Evolutionary conservation across 2,113 vertebrate genomes (phyloP).

Genomic region (Pantherophis guttatus): DNA sequence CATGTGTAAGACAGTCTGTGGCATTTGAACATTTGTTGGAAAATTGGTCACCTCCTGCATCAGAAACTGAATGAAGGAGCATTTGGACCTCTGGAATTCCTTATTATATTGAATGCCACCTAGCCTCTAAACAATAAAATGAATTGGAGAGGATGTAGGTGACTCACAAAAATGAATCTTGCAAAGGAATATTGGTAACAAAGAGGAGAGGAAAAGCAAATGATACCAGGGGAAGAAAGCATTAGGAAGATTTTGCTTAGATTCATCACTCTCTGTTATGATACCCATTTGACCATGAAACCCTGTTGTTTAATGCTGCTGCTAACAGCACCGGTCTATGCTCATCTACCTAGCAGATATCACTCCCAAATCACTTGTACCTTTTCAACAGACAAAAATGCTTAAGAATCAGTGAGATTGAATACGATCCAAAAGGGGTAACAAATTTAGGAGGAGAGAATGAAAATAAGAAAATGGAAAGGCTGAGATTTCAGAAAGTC

Average conservation of each 20-base stretch:
- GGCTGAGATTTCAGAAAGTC: not conserved
- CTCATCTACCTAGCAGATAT: fast-evolving
- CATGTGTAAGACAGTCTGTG: not conserved
- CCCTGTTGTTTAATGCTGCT: not conserved
- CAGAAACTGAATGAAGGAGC: not conserved
- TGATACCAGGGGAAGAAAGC: not conserved
- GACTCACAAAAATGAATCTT: fast-evolving
- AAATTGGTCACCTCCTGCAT: not conserved
- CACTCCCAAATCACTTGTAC: not conserved
- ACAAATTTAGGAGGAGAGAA: not conserved
- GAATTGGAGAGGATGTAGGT: not conserved
- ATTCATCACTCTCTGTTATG: not conserved
- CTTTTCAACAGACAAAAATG: not conserved
- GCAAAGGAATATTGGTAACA: not conserved
- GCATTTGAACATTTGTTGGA: not conserved
- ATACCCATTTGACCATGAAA: not conserved
- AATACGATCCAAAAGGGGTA: not conserved
- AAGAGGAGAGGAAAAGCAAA: not conserved
- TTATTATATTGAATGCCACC: not conserved
- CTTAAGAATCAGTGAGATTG: not conserved
- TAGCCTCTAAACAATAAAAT: not conserved
- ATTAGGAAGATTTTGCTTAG: not conserved
- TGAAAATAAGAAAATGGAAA: not conserved
- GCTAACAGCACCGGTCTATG: not conserved
- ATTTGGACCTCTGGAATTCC: not conserved